Evolutionary conservation across 2,888 invertebrate genomes (phyloP).

Genomic region (Harpalus rufipes): DNA sequence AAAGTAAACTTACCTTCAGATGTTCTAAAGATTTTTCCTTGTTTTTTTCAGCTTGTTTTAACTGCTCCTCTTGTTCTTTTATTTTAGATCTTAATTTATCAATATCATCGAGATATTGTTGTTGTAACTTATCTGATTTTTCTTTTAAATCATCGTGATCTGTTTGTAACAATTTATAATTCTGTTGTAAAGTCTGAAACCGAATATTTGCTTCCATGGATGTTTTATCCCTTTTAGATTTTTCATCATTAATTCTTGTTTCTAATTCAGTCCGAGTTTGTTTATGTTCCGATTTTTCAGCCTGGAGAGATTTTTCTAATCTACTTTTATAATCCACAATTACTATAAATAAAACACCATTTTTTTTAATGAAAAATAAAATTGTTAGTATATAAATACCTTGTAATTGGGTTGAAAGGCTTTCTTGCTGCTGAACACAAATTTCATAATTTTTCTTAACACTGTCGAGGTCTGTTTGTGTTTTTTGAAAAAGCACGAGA

Average conservation of each 20-base stretch:
- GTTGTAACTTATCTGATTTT: slow-evolving; percentile 77
- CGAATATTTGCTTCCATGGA: slow-evolving; percentile 78
- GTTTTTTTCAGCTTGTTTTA: slow-evolving; percentile 75
- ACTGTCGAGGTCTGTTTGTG: slow-evolving; percentile 80
- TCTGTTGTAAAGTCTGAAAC: slow-evolving; percentile 79
- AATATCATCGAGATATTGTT: slow-evolving; percentile 77
- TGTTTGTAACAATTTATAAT: slow-evolving; percentile 79
- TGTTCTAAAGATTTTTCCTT: slow-evolving; percentile 75
- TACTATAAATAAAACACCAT: slow-evolving; percentile 74
- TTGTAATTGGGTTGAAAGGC: slow-evolving; percentile 80
- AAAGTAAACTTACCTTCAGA: slow-evolving; percentile 75
- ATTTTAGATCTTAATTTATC: slow-evolving; percentile 78
- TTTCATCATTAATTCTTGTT: slow-evolving; percentile 77
- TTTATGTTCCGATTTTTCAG: slow-evolving; percentile 79
- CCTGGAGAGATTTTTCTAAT: slow-evolving; percentile 80
- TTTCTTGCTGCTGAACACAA: slow-evolving; percentile 81
- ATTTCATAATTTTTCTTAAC: slow-evolving; percentile 78
- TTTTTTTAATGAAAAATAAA: background rate
- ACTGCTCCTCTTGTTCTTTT: slow-evolving; percentile 77
- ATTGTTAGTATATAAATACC: slow-evolving; percentile 74
- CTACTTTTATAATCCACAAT: slow-evolving; percentile 81
- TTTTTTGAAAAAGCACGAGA: slow-evolving; percentile 81
- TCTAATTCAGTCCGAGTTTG: slow-evolving; percentile 78
- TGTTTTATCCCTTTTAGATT: slow-evolving; percentile 77
- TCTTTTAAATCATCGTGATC: slow-evolving; percentile 79